These are phyloP conservation scores for Lagopus muta DNA, from an alignment of 2,113 vertebrate genomes.

Conservation along the genomic window DNA sequence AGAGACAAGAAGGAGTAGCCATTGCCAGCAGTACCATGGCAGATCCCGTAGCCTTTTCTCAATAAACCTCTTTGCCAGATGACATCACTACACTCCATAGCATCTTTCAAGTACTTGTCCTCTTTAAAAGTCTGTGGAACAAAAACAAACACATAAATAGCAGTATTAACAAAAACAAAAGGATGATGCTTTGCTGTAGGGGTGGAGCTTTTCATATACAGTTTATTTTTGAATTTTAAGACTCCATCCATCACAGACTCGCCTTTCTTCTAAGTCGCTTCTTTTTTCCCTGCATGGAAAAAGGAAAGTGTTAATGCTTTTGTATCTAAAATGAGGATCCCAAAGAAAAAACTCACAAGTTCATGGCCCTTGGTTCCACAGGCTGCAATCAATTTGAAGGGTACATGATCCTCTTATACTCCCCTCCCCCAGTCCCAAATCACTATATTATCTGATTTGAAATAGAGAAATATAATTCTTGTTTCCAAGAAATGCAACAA, in stretches of 20 bases:
- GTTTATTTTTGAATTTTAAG: neutral
- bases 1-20: constrained; percentile 94
- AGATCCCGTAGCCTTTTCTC: constrained; percentile 95
- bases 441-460: neutral
- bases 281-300: neutral
- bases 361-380: neutral
- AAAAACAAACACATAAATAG: neutral
- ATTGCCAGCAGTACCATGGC: constrained; percentile 94
- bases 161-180: neutral
- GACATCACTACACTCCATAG: constrained; percentile 91
- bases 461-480: neutral
- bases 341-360: neutral
- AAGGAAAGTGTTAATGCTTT: neutral
- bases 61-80: constrained; percentile 96
- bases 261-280: neutral
- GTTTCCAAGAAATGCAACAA: neutral
- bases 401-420: neutral
- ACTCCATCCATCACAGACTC: neutral
- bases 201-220: neutral
- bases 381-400: neutral
- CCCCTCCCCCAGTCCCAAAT: neutral
- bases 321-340: neutral
- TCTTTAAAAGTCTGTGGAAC: constrained; percentile 90
- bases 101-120: constrained; percentile 96
- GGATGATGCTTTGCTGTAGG: neutral